These are phyloP conservation scores for Platysternon megacephalum DNA, from an alignment of 2,113 vertebrate genomes.

Conservation along the genomic window DNA sequence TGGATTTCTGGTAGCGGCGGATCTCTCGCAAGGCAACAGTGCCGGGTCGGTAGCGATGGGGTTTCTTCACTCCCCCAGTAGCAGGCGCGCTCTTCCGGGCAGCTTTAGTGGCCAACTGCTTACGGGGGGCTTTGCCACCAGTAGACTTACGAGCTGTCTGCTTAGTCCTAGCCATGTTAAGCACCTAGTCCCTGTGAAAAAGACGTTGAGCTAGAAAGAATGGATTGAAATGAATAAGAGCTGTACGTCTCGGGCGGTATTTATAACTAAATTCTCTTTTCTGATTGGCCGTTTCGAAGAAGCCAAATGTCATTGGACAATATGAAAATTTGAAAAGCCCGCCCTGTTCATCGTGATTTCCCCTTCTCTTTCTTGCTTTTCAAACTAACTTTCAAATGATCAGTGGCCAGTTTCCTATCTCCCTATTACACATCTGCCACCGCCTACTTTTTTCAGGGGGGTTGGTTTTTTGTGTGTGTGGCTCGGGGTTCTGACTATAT, in stretches of 20 bases:
- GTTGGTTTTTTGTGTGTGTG: no score
- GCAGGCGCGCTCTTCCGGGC: slow-evolving; percentile 87
- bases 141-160: slow-evolving; percentile 89
- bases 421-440: neutral
- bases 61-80: slow-evolving; percentile 82
- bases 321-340: slow-evolving; percentile 58
- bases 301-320: rapidly evolving
- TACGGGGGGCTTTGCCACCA: slow-evolving; percentile 90
- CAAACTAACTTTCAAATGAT: neutral
- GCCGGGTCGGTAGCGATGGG: neutral
- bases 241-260: no score
- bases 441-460: no score
- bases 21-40: neutral
- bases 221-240: no score
- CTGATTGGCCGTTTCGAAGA: neutral
- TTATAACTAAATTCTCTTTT: neutral
- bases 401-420: neutral
- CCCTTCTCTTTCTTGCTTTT: neutral
- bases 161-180: slow-evolving; percentile 85
- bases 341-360: neutral
- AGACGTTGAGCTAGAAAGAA: no score
- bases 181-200: no score
- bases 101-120: slow-evolving; percentile 87
- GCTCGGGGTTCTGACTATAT: neutral
- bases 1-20: no score